Base-by-base conservation (phyloP, 2,888 invertebrate genomes). In the Rotaria socialis region DNA sequence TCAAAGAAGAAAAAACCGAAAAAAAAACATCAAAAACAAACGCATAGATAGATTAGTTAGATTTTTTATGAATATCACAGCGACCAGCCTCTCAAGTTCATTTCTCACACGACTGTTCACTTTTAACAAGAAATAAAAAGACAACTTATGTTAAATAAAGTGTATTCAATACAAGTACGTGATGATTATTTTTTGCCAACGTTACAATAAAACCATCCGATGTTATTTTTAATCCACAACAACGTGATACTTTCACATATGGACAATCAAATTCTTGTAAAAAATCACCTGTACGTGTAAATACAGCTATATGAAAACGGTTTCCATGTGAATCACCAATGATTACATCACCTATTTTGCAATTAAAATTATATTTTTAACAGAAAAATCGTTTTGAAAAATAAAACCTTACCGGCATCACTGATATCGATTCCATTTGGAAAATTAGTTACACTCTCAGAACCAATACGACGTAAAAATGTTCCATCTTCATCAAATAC, bases 351-450 rank as follows among this genome's bases (percentile, higher is more conserved):
- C 87, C 85, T 35, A 35, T 35, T 35, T 35, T 60, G 43, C 10
- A 27, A 19, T 16, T 6, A 84, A 35, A 35, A 35, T 35, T 35
- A 35, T 35, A 35, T 35, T 35, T 35, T 35, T 35, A 35, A 2
- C 35, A 35, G 35, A 35, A 35, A 35, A 35, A 35, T 35, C 35
- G 1, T 35, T 1, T 35, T 35, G 35, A 35, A 35, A 35, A 35
- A 35, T 35, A 35, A 35, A 1, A 35, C 2, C 27, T 52, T 84
- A 84, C 97, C 97, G 85, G 96, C 96, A 92, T 96, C 96, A 86
- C 96, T 96, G 90, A 97, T 96, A 92, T 97, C 97, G 90, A 97
- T 97, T 88, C 97, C 97, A 91, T 97, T 97, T 11, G 97, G 97
- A 92, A 96, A 97, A 92, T 96, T 96, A 89, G 97, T 97, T 89